These are phyloP conservation scores for Eilema caniola DNA, from an alignment of 2,888 invertebrate species.

Conservation along the genomic window DNA sequence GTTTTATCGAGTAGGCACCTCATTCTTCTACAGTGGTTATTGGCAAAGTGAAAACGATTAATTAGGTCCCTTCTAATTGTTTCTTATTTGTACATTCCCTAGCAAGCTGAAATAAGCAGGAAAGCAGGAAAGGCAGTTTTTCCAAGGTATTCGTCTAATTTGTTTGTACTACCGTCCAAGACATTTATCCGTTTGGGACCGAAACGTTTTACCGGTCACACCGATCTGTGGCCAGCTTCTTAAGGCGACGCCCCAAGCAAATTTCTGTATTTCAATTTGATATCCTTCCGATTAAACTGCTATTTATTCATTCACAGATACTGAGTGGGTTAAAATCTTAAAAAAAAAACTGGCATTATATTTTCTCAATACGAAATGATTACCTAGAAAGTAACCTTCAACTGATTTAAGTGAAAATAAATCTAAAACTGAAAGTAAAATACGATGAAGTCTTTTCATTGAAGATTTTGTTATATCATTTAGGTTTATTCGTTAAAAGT, in stretches of 20 bases:
- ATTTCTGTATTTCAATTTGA: not conserved
- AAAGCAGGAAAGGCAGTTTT: not conserved
- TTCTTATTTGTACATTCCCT: too few relatives aligned
- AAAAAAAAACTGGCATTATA: not conserved
- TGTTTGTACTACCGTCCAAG: not conserved
- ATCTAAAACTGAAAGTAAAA: not conserved
- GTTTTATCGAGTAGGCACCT: not conserved
- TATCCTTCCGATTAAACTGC: not conserved
- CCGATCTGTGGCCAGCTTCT: not conserved
- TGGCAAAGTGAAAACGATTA: not conserved
- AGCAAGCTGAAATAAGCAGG: not conserved
- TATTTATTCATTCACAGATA: not conserved
- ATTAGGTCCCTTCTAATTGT: not conserved
- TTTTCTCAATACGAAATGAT: not conserved
- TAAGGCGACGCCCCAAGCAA: not conserved
- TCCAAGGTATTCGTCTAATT: not conserved
- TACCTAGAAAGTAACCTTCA: not conserved
- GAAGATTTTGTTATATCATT: slow-evolving; percentile 2
- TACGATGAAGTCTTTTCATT: not conserved
- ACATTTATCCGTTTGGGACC: too few relatives aligned
- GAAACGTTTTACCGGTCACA: not conserved
- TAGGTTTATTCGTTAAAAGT: not conserved
- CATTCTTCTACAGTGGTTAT: not conserved
- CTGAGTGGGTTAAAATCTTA: not conserved
- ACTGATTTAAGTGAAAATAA: slow-evolving; percentile 4